Evolutionary conservation across 2,797 vertebrate species (phyloP), one percentile per base, ranked within the genome.

Genomic region (Smutsia temminckii): DNA sequence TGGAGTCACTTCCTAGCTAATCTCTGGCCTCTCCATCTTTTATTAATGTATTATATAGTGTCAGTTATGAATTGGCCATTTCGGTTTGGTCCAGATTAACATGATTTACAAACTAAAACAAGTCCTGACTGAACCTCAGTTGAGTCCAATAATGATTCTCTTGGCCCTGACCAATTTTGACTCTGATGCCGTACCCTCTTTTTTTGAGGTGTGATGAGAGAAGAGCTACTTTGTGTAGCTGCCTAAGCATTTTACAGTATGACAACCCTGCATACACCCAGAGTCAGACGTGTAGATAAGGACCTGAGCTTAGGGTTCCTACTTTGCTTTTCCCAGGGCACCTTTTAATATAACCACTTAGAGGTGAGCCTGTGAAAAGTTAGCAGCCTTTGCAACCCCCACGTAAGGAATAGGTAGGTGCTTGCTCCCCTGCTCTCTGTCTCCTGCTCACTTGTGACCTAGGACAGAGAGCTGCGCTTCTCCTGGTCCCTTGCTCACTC

Each of bases 81-180:
- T 94, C 40, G n/a, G 8, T 63, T 75, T 89, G 49, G 53, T 49
- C 2, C 40, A 49, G 57, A 85, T 88, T 68, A 90, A 77, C 74
- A 77, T 55, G 64, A 77, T 55, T 86, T 42, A 77, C 55, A 93
- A 85, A 86, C 55, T 81, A 63, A 93, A 91, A 80, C 55, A 55
- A 25, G 11, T 72, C 59, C 17, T 13, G 13, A 55, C 69, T 78
- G 72, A 46, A 57, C 69, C 20, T 91, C 53, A 8, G 3, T 34
- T 89, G 69, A 29, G 27, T 40, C 57, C 40, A 93, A 49, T 25
- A 92, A 83, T 13, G 25, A 91, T 63, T 79, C 40, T 61, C n/a
- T 92, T 55, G 83, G 49, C 59, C 29, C 29, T 80, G 49, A 32
- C 55, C 40, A 86, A 12, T 83, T 94, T 95, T 95, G 34, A 86